Evolutionary conservation across 2,797 vertebrate genomes (phyloP).

Genomic region (Coendou prehensilis): DNA sequence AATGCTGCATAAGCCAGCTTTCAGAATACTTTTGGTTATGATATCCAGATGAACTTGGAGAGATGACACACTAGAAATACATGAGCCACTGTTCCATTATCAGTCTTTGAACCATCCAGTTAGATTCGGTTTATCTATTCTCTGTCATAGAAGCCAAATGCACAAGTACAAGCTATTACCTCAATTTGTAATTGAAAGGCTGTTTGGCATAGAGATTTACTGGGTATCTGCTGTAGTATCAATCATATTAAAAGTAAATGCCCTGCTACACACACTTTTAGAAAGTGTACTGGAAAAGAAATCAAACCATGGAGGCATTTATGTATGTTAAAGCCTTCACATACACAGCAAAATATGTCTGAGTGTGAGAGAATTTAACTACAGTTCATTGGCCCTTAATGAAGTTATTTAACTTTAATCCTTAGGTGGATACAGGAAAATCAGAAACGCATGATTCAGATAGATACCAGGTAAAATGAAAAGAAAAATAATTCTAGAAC

Average conservation of each 20-base stretch:
- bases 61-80: constrained; percentile 64
- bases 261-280: constrained; percentile 6
- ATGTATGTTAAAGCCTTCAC: constrained; percentile 64
- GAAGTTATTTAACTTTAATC: constrained; percentile 75
- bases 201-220: constrained; percentile 64
- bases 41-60: constrained; percentile 46
- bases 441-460: constrained; percentile 71
- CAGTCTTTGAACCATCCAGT: constrained; percentile 53
- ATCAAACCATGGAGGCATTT: constrained; percentile 16
- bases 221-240: constrained; percentile 33
- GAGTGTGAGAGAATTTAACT: constrained; percentile 57
- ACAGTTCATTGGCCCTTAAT: constrained; percentile 78
- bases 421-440: constrained; percentile 70
- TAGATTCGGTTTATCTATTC: constrained; percentile 69
- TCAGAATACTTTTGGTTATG: constrained; percentile 32
- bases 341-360: constrained; percentile 51
- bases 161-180: constrained; percentile 65
- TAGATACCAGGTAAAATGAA: constrained; percentile 73
- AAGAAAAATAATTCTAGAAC: constrained; percentile 46
- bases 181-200: constrained; percentile 63
- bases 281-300: constrained; percentile 52
- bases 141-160: constrained; percentile 67
- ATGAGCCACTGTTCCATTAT: constrained; percentile 46
- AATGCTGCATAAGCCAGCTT: constrained; percentile 56
- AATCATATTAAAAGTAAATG: constrained; percentile 74